Evolutionary conservation across 2,888 invertebrate genomes (phyloP).

Genomic region (Microctonus hyperodae): DNA sequence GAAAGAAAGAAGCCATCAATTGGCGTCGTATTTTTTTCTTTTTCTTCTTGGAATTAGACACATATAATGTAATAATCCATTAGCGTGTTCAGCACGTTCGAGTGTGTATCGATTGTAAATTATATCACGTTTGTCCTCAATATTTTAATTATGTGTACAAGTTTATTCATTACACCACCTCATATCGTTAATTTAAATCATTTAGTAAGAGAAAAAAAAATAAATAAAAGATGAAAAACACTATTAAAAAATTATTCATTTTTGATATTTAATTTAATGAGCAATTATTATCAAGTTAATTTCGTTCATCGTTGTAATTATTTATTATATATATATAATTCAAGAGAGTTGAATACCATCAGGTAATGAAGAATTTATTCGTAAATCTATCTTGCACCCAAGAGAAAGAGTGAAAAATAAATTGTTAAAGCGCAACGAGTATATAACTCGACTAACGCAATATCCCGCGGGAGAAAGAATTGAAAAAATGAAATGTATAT

Average conservation of each 20-base stretch:
- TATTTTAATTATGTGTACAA: neutral
- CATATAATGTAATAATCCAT: constrained; percentile 26
- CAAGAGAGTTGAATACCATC: too few species aligned
- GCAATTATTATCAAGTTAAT: too few species aligned
- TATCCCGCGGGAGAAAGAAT: neutral
- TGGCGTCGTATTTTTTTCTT: neutral
- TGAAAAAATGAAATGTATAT: neutral
- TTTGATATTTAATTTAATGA: too few species aligned
- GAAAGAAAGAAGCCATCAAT: neutral
- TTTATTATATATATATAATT: too few species aligned
- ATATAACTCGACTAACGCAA: neutral
- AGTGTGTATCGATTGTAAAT: constrained; percentile 18
- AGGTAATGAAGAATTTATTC: neutral
- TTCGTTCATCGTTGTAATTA: too few species aligned
- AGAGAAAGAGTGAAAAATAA: neutral
- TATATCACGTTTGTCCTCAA: constrained; percentile 14
- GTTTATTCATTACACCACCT: too few species aligned
- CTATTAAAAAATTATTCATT: too few species aligned
- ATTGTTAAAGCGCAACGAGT: neutral
- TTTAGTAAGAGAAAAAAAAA: too few species aligned
- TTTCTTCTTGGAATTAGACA: constrained; percentile 2
- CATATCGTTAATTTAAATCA: too few species aligned
- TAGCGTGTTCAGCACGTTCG: constrained; percentile 18
- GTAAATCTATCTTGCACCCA: neutral
- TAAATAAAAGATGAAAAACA: too few species aligned